Percentiles rank a stretch among this genome's conserved stretches.
Conservation (phyloP, 2,888 invertebrate genomes). For the Troides aeacus region DNA sequence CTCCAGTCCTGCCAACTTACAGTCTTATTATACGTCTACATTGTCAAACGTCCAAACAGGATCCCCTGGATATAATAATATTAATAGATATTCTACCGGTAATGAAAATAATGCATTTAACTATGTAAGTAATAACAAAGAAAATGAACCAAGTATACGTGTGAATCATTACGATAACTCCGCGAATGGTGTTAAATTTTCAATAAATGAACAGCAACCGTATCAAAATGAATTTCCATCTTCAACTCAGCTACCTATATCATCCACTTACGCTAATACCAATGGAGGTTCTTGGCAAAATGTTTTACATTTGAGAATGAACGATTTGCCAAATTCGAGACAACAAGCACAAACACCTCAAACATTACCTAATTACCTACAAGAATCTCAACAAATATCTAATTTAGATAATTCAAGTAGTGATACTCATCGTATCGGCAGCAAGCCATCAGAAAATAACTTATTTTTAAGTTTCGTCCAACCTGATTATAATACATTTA, state of each 20-base stretch:
- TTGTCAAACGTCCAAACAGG: conserved; percentile 60
- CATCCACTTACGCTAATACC: conserved; percentile 57
- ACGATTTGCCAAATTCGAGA: conserved; percentile 55
- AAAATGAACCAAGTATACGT: conserved; percentile 59
- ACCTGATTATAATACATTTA: conserved; percentile 58
- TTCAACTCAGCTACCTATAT: conserved; percentile 55
- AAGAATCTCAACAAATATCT: conserved; percentile 49
- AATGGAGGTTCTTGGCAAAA: conserved; percentile 60
- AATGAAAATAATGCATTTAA: conserved; percentile 49
- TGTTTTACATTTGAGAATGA: conserved; percentile 46
- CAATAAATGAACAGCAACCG: conserved; percentile 54
- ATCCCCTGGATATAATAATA: conserved; percentile 53
- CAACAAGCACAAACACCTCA: conserved; percentile 57
- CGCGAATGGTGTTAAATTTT: conserved; percentile 64
- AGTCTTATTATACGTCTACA: conserved; percentile 67
- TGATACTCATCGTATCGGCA: conserved; percentile 64
- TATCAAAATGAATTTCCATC: conserved; percentile 61
- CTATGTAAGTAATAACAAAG: conserved; percentile 48
- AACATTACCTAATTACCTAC: conserved; percentile 51
- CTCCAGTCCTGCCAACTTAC: conserved; percentile 64
- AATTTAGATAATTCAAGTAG: conserved; percentile 48
- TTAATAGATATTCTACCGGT: conserved; percentile 55
- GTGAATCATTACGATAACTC: conserved; percentile 73
- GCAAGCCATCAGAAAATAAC: conserved; percentile 63
- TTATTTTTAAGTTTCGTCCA: conserved; percentile 63